Evolutionary conservation across 2,797 vertebrate species (phyloP), one percentile per base, ranked within the genome.

Genomic region (Schizopygopsis malacanthus): DNA sequence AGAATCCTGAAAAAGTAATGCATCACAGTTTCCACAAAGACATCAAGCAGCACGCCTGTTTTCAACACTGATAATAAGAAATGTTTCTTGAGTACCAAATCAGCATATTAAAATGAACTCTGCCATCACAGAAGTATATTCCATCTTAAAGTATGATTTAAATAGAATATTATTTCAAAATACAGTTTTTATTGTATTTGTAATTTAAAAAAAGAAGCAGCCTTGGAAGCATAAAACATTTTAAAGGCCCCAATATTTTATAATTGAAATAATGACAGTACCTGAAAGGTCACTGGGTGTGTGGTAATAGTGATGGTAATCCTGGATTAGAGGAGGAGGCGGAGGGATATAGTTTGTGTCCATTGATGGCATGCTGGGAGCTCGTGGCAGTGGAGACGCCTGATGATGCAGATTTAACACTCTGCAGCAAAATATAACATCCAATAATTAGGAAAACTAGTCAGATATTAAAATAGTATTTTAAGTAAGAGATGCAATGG

Each of bases 251-350:
- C n/a, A 8, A 39, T 52, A 9, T 65, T 4, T 13, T 28, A 61
- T 63, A 12, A 72, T n/a, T 12, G 15, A 13, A 41, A 9, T 10
- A 47, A 63, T 50, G 2, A 6, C 6, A 13, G 13, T 88, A 90
- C 89, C 89, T 79, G 89, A 82, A 91, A 99, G 92, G 93, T 99
- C 98, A 13, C 95, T 98, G 87, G 96, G 94, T 75, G 97, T 96
- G 81, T 98, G 98, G 93, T 99, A 99, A 87, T 98, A 98, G 85
- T 99, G 98, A 92, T 98, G 96, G 93, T 99, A 99, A 93, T 99
- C 98, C 91, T 99, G 98, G 92, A 99, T 97, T 4, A 99, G 96
- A 0, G 98, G 98, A 13, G 96, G 96, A 13, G 96, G 96, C 0
- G 97, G 97, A 83, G 98, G 98, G 92, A 99, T 99, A 93, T 99